These are phyloP conservation scores for Ailurus styani DNA, from an alignment of 2,113 vertebrate genomes.

Conservation along the genomic window DNA sequence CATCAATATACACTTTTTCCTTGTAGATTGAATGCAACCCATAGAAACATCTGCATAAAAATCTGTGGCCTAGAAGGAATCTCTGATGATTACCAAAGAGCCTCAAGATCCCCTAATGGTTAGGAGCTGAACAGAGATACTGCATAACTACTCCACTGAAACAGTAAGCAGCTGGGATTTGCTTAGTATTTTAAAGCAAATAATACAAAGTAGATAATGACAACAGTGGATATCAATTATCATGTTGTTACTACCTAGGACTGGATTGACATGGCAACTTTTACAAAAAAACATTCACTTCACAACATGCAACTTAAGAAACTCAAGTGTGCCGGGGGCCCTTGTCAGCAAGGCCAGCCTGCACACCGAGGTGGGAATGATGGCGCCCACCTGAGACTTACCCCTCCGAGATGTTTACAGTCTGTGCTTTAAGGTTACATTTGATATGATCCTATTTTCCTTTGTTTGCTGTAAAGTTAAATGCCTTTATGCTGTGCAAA, in stretches of 20 bases:
- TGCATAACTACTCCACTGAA: background rate
- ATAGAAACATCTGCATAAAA: slow-evolving; percentile 13
- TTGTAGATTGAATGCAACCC: background rate
- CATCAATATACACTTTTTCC: slow-evolving; percentile 20
- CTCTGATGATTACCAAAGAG: background rate
- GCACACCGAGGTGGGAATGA: background rate
- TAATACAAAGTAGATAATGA: background rate
- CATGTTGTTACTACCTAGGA: slow-evolving; percentile 39
- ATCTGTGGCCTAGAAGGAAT: background rate
- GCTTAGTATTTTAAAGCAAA: slow-evolving; percentile 26
- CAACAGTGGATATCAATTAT: background rate
- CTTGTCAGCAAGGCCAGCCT: background rate
- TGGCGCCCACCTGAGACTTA: background rate
- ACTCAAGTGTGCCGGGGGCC: background rate
- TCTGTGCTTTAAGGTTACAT: background rate
- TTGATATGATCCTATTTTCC: background rate
- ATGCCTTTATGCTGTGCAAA: slow-evolving; percentile 27
- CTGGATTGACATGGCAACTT: slow-evolving; percentile 45
- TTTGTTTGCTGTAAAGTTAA: background rate
- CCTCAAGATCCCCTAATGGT: background rate
- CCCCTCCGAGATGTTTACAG: background rate
- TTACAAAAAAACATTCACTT: slow-evolving; percentile 33
- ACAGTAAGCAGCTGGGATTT: background rate
- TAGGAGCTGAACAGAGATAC: background rate
- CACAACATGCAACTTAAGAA: slow-evolving; percentile 40